Evolutionary conservation across 1,140 invertebrate genomes (phyloP).

Genomic region (Odontomachus brunneus): DNA sequence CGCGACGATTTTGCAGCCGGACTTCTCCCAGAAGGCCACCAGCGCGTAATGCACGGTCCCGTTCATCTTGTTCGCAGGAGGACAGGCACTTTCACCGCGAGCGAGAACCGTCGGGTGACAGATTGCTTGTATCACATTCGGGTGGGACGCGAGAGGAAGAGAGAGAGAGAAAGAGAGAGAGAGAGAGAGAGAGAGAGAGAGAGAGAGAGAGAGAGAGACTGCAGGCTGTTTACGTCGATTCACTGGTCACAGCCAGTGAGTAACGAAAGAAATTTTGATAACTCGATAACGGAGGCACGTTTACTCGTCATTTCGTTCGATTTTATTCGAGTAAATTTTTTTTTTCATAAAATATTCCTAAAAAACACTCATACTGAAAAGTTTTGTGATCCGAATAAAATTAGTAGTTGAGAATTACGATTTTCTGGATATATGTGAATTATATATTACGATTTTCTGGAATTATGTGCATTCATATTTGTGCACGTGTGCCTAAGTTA

Average conservation of each 20-base stretch:
- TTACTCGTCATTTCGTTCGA: not conserved
- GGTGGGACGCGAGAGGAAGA: not conserved
- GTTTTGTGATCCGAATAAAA: too few relatives aligned
- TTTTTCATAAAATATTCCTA: too few relatives aligned
- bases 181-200: not conserved
- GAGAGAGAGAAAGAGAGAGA: too few relatives aligned
- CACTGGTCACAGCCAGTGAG: slow-evolving; percentile 86
- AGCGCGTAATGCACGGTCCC: slow-evolving; percentile 71
- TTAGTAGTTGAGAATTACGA: too few relatives aligned
- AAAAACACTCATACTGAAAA: too few relatives aligned
- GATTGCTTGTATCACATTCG: slow-evolving; percentile 7
- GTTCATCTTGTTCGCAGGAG: slow-evolving; percentile 85
- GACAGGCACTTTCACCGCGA: not conserved
- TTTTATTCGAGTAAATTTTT: too few relatives aligned
- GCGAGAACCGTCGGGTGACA: not conserved
- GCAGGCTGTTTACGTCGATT: slow-evolving; percentile 87
- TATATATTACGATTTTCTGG: too few relatives aligned
- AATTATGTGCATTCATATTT: too few relatives aligned
- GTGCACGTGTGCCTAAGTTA: too few relatives aligned
- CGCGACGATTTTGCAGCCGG: slow-evolving; percentile 71
- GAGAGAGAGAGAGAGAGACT: not conserved
- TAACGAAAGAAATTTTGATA: slow-evolving; percentile 70
- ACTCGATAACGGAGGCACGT: slow-evolving; percentile 31
- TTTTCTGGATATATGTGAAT: too few relatives aligned
- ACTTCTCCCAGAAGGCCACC: slow-evolving; percentile 73